Evolutionary conservation across 2,888 invertebrate genomes (phyloP).

Genomic region (Prenolepis imparis): DNA sequence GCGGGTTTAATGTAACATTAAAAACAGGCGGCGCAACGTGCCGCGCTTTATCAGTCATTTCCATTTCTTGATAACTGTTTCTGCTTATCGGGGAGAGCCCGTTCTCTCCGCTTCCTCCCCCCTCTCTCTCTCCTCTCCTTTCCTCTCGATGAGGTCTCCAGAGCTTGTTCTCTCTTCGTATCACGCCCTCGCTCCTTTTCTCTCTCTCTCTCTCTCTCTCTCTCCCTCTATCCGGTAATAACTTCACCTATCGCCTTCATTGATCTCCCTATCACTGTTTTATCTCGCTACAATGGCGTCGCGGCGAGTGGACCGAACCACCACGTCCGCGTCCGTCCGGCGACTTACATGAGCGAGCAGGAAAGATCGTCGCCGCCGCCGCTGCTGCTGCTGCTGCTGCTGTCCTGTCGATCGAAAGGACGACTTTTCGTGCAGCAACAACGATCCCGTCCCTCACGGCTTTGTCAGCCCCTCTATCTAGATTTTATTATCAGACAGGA

Average conservation of each 20-base stretch:
- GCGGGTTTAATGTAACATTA: constrained; percentile 80
- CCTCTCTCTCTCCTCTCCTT: constrained; percentile 60
- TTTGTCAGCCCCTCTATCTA: constrained; percentile 53
- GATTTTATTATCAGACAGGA: constrained; percentile 50
- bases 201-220: constrained; percentile 70
- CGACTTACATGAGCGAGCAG: constrained; percentile 62
- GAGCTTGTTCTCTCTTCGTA: constrained; percentile 69
- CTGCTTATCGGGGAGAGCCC: constrained; percentile 84
- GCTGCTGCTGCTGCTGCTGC: constrained; percentile 32
- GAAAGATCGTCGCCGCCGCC: constrained; percentile 43
- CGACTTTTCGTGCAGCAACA: constrained; percentile 40
- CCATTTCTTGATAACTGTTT: constrained; percentile 87
- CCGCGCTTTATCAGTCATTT: constrained; percentile 87
- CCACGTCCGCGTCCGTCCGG: constrained; percentile 68
- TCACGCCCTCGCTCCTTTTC: constrained; percentile 77
- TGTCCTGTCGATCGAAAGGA: constrained; percentile 53
- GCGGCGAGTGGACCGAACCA: constrained; percentile 79
- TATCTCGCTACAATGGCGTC: constrained; percentile 85
- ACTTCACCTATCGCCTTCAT: constrained; percentile 86
- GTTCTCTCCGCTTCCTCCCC: constrained; percentile 61
- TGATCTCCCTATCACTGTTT: constrained; percentile 86
- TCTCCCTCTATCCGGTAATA: constrained; percentile 86
- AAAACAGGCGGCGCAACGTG: constrained; percentile 77
- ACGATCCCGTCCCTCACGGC: constrained; percentile 31
- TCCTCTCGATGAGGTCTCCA: constrained; percentile 45